Evolutionary conservation across 2,113 vertebrate genomes (phyloP).

Genomic region (Nannobrachium achirus): DNA sequence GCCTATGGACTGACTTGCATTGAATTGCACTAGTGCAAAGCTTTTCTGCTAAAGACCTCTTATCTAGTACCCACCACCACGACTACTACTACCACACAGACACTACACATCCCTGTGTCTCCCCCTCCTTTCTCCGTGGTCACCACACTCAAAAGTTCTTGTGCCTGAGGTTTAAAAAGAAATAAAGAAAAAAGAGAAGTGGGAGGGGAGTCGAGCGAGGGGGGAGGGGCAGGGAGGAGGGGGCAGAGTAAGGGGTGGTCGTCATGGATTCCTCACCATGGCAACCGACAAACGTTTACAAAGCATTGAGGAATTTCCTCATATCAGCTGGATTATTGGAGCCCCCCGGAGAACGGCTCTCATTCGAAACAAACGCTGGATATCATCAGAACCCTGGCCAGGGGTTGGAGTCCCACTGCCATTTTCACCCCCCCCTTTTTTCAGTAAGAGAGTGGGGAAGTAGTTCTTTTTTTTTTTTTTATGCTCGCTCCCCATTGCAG

Average conservation of each 20-base stretch:
- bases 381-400: slow-evolving; percentile 68
- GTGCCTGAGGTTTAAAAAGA: slow-evolving; percentile 74
- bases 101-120: slow-evolving; percentile 40
- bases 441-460: slow-evolving; percentile 35
- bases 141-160: slow-evolving; percentile 76
- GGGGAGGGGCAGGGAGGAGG: slow-evolving; percentile 30
- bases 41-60: slow-evolving; percentile 42
- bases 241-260: slow-evolving; percentile 76
- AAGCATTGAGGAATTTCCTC: slow-evolving; percentile 88
- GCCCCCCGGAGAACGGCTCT: slow-evolving; percentile 73
- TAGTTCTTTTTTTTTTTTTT: slow-evolving; percentile 45
- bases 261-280: slow-evolving; percentile 83
- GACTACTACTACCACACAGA: slow-evolving; percentile 28
- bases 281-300: slow-evolving; percentile 86
- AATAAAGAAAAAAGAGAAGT: slow-evolving; percentile 27
- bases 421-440: slow-evolving; percentile 42
- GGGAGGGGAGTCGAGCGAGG: slow-evolving; percentile 19
- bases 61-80: slow-evolving; percentile 34
- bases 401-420: slow-evolving; percentile 57
- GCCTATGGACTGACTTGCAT: slow-evolving; percentile 29
- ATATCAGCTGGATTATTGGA: slow-evolving; percentile 88
- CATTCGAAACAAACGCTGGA: slow-evolving; percentile 74
- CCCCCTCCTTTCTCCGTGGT: slow-evolving; percentile 52
- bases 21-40: neutral
- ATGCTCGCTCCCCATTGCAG: slow-evolving; percentile 41